Evolutionary conservation across 1,140 invertebrate genomes (phyloP).

Genomic region (Idris sp.): DNA sequence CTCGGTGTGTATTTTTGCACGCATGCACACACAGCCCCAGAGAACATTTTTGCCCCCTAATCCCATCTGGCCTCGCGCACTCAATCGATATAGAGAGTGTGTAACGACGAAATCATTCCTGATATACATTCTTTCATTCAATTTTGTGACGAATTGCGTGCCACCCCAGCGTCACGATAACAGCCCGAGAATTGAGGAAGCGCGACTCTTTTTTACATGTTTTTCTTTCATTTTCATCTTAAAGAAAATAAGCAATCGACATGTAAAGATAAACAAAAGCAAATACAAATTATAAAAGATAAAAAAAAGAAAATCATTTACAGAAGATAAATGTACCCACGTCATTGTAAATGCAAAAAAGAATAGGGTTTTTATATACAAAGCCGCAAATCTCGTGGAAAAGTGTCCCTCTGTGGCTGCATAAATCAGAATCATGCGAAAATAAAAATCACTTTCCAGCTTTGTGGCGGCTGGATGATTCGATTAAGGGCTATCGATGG

Average conservation of each 20-base stretch:
- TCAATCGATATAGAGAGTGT: conserved; percentile 34
- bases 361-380: too few relatives aligned
- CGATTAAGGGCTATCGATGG: conserved; percentile 77
- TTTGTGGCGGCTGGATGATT: conserved; percentile 72
- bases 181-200: conserved; percentile 18
- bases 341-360: too few relatives aligned
- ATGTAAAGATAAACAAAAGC: too few relatives aligned
- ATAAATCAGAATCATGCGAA: conserved; percentile 77
- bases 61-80: conserved; percentile 36
- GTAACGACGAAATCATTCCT: conserved; percentile 45
- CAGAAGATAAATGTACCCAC: too few relatives aligned
- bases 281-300: too few relatives aligned
- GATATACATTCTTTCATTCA: conserved; percentile 37
- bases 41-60: conserved; percentile 28
- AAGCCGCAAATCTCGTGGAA: conserved; percentile 53
- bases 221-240: conserved; percentile 75
- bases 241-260: too few relatives aligned
- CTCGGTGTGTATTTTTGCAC: conserved; percentile 70
- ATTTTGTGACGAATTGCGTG: conserved; percentile 37
- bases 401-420: conserved; percentile 36
- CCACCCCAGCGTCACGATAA: conserved; percentile 14
- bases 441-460: conserved; percentile 78
- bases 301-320: too few relatives aligned
- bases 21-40: conserved; percentile 49
- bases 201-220: conserved; percentile 57